Conservation (phyloP, 2,888 invertebrate genomes). For the Ectemnius continuus region DNA sequence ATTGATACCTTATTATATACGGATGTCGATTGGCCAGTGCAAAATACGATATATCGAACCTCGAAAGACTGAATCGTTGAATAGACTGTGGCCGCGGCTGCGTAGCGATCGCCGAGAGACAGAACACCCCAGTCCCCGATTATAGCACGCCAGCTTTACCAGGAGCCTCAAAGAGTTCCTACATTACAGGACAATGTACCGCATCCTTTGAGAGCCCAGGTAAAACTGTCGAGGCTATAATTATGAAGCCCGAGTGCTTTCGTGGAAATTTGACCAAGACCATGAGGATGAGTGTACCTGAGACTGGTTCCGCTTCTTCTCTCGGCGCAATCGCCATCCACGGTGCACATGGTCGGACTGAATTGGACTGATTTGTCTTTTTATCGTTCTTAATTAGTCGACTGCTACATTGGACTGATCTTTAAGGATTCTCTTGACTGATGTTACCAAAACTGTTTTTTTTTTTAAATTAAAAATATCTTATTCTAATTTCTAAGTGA, state of each 20-base stretch:
- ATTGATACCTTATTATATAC: constrained; percentile 1
- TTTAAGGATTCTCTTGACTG: constrained; percentile 74
- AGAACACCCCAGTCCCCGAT: background rate
- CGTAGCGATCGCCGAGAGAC: constrained; percentile 14
- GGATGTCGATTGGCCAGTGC: constrained; percentile 49
- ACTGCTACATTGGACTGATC: constrained; percentile 71
- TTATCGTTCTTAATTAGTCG: constrained; percentile 53
- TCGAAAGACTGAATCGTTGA: constrained; percentile 65
- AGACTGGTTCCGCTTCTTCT: background rate
- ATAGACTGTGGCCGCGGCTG: constrained; percentile 53
- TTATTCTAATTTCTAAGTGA: constrained; percentile 72
- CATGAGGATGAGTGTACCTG: background rate
- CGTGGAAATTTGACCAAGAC: too few relatives aligned
- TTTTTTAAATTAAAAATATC: constrained; percentile 70
- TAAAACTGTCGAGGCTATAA: too few relatives aligned
- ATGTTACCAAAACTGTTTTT: constrained; percentile 77
- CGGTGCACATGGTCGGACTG: constrained; percentile 63
- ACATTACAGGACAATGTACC: too few relatives aligned
- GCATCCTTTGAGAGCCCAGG: too few relatives aligned
- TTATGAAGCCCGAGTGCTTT: too few relatives aligned
- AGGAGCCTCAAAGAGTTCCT: too few relatives aligned
- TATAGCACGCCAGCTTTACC: constrained; percentile 6
- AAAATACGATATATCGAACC: constrained; percentile 52
- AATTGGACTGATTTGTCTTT: constrained; percentile 73
- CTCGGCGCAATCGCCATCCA: constrained; percentile 33